Base-by-base conservation (phyloP, 1,140 invertebrate genomes). In the Calliopsis andreniformis region DNA sequence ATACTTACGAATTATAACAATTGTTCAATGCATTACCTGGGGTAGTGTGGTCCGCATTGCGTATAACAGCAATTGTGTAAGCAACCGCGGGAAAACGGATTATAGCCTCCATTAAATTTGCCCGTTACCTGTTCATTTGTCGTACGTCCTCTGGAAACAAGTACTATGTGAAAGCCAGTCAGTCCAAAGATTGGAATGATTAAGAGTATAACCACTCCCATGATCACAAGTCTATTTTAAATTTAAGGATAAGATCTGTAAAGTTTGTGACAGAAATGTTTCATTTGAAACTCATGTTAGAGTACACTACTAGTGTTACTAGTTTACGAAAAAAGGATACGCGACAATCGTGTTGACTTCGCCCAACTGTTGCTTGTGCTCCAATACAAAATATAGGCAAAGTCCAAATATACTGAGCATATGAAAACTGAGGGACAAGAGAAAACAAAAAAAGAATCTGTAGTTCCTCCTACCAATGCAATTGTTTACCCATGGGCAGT, bases 401-500 rank as follows among this genome's bases (percentile, higher is more conserved):
- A 99, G 94, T 58, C 95, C 94, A 93, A 99, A 99, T 91, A 99
- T 98, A 91, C 96, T 97, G 82, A 99, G 94, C 98, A 99, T 99
- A 91, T 99, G 99, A 87, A 98, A 94, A 87, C 97, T 98, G 42
- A 99, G 93, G 69, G 98, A 99, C 85, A 99, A 94, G 39, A 99
- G 95, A 92, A 99, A 99, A 93, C 99, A 97, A 93, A 99, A 99
- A 93, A 99, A 99, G 92, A 98, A 99, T 87, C 98, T 94, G 92
- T 99, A 99, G 93, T 99, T 99, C 83, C 98, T 94, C 79, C 98
- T 95, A 64, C 99, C 99, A 87, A 99, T 99, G 91, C 99, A 99
- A 92, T 99, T 99, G 93, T 99, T 99, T 82, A 99, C 97, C 99
- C 99, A 99, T 64, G 99, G 99, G 93, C 99, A 99, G 93, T 99